Percentiles rank a stretch among this genome's conserved stretches.
These are phyloP conservation scores for Mechanitis messenoides DNA, from an alignment of 2,888 invertebrate genomes.

Conservation along the genomic window DNA sequence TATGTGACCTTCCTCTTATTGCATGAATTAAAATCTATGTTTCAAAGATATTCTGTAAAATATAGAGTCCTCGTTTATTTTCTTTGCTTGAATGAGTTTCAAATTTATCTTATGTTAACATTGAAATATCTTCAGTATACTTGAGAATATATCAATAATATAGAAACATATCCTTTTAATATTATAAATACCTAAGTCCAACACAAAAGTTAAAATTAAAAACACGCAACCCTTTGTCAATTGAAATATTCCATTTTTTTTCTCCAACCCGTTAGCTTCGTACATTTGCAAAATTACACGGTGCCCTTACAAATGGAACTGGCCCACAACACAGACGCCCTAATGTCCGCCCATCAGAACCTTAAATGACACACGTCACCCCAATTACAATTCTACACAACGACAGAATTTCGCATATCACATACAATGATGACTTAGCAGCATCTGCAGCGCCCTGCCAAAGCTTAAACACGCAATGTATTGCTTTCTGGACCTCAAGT, in stretches of 20 bases:
- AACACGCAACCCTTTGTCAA: conserved; percentile 36
- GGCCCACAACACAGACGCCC: conserved; percentile 67
- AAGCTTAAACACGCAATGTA: conserved; percentile 38
- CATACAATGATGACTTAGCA: conserved; percentile 37
- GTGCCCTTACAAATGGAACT: conserved; percentile 66
- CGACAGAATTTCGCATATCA: conserved; percentile 21
- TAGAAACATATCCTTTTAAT: not conserved
- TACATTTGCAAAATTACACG: conserved; percentile 68
- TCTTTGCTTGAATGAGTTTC: not conserved
- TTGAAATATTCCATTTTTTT: conserved; percentile 55
- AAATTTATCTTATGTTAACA: too few relatives aligned
- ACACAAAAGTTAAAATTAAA: conserved; percentile 26
- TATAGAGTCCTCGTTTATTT: conserved; percentile 1
- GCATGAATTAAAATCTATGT: not conserved
- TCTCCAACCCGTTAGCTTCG: conserved; percentile 48
- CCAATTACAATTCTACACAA: conserved; percentile 47
- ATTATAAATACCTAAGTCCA: not conserved
- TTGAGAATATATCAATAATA: too few relatives aligned
- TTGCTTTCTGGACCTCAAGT: conserved; percentile 6
- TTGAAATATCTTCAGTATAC: too few relatives aligned
- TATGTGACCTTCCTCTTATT: conserved; percentile 1
- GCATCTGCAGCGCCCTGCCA: not conserved
- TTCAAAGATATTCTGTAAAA: conserved; percentile 3
- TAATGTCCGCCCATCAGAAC: conserved; percentile 73
- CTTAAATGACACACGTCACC: conserved; percentile 72